Evolutionary conservation across 2,797 vertebrate species (phyloP).

Genomic region (Cuculus canorus): DNA sequence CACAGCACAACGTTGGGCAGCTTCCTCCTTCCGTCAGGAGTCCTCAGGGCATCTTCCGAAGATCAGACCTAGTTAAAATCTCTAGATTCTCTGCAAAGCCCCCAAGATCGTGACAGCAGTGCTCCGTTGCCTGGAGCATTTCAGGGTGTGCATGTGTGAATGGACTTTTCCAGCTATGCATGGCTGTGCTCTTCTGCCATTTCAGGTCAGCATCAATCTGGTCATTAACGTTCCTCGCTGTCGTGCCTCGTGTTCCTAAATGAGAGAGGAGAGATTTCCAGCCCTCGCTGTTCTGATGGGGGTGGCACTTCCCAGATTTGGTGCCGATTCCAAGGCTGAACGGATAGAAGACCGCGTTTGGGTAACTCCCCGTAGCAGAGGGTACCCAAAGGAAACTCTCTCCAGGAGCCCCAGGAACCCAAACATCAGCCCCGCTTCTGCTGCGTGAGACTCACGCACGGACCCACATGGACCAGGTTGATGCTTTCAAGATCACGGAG

Average conservation of each 20-base stretch:
- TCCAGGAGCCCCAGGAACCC: not conserved
- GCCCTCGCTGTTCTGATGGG: not conserved
- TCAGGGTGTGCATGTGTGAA: conserved; percentile 29
- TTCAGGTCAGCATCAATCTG: conserved; percentile 56
- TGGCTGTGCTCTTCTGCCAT: conserved; percentile 55
- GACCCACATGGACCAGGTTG: accelerated
- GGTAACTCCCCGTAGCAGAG: not conserved
- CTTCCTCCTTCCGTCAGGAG: not conserved
- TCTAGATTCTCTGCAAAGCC: not conserved
- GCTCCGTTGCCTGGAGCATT: not conserved
- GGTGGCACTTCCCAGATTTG: not conserved
- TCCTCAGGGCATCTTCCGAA: conserved; percentile 40
- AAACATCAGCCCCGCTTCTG: not conserved
- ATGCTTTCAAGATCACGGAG: too few species aligned
- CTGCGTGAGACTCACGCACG: accelerated
- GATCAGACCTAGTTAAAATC: conserved; percentile 53
- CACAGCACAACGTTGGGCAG: not conserved
- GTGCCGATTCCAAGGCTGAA: not conserved
- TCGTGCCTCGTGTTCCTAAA: not conserved
- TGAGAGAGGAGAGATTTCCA: not conserved
- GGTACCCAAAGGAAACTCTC: not conserved
- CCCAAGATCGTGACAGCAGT: conserved; percentile 10
- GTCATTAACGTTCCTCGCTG: conserved; percentile 19
- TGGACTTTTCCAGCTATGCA: conserved; percentile 45
- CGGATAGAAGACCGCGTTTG: accelerated